A percentile compares a stretch with the other conserved stretches of the same genome.
Evolutionary conservation across 1,140 invertebrate species (phyloP).

Genomic region (Drosophila kikkawai): DNA sequence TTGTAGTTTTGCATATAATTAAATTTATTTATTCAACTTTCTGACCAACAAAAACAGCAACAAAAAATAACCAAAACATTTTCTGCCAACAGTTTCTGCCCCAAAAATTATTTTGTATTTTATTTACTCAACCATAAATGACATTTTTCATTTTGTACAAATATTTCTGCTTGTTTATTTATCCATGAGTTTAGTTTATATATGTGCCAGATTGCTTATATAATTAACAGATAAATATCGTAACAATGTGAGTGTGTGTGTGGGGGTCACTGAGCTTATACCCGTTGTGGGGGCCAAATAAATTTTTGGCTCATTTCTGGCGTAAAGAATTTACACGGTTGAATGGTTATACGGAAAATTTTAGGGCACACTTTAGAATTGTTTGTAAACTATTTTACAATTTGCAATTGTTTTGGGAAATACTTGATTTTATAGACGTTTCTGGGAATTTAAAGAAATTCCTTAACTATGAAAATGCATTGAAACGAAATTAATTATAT

Average conservation of each 20-base stretch:
- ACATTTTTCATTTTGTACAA: slow-evolving; percentile 58
- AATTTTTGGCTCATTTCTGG: slow-evolving; percentile 7
- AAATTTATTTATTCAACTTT: slow-evolving; percentile 61
- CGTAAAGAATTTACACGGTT: slow-evolving; percentile 34
- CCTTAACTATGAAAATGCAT: not conserved
- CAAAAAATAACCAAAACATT: slow-evolving; percentile 25
- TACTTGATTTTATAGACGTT: not conserved
- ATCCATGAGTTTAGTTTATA: slow-evolving; percentile 46
- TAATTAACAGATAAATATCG: slow-evolving; percentile 52
- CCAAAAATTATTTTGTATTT: slow-evolving; percentile 44
- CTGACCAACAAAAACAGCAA: slow-evolving; percentile 30
- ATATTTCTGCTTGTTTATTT: slow-evolving; percentile 55
- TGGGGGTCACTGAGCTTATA: slow-evolving; percentile 21
- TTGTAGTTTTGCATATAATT: slow-evolving; percentile 59
- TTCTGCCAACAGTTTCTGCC: slow-evolving; percentile 26
- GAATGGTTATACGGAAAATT: slow-evolving; percentile 3
- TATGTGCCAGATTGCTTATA: slow-evolving; percentile 30
- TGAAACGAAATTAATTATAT: not conserved
- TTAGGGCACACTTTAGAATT: slow-evolving; percentile 20
- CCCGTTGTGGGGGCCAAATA: slow-evolving; percentile 9
- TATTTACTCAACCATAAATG: slow-evolving; percentile 58
- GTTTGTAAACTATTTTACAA: slow-evolving; percentile 5
- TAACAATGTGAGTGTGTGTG: too few species aligned
- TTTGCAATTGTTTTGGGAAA: not conserved
- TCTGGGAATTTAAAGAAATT: not conserved